Conservation (phyloP, 2,797 vertebrate genomes). For the Delichon dasypus region DNA sequence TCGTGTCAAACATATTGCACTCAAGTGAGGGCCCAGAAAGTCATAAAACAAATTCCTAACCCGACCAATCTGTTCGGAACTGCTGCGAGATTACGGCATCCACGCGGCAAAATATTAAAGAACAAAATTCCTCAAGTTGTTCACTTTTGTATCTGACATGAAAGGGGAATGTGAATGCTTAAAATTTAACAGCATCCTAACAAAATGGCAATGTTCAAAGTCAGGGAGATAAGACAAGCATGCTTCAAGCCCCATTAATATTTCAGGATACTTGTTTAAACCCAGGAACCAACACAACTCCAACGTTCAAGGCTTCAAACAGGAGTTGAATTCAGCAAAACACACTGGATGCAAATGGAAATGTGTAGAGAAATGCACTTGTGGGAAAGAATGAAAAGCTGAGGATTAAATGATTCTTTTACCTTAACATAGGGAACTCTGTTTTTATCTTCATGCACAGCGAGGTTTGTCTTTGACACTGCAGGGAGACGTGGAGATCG, state of each 20-base stretch:
- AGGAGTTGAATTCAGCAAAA: neutral
- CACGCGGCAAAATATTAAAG: neutral
- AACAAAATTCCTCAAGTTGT: neutral
- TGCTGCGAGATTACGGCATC: rapidly evolving
- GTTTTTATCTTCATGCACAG: constrained; percentile 97
- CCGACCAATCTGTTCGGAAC: neutral
- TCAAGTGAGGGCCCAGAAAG: neutral
- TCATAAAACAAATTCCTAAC: neutral
- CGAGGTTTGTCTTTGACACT: constrained; percentile 96
- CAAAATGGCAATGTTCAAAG: neutral
- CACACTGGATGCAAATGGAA: neutral
- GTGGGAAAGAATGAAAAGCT: neutral
- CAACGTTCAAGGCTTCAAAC: neutral
- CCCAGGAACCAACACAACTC: neutral
- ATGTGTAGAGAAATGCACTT: neutral
- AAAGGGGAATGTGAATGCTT: neutral
- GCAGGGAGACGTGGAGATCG: neutral
- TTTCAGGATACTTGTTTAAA: constrained; percentile 5
- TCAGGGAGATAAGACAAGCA: neutral
- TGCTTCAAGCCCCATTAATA: neutral
- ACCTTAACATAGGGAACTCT: constrained; percentile 96
- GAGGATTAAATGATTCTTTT: neutral
- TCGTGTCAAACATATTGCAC: neutral
- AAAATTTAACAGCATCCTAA: neutral
- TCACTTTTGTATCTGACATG: neutral